phyloP scores from a whole-genome alignment of 2,113 vertebrate species.

The Mirounga angustirostris region DNA sequence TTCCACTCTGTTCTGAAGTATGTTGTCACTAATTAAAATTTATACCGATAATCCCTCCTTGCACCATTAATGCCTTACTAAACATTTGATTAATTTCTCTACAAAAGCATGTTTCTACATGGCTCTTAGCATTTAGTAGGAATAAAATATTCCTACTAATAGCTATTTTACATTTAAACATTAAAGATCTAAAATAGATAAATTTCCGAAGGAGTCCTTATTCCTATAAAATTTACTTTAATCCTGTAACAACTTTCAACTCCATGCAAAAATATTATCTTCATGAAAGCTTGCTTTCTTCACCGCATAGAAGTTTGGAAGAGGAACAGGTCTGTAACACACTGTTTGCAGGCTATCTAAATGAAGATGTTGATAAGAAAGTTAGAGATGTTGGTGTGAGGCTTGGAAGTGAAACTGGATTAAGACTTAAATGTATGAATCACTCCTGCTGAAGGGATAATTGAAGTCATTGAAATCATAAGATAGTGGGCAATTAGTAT shows the following conservation, averaged over 20 bases:
- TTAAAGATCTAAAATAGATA: not conserved
- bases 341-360: not conserved
- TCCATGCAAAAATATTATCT: not conserved
- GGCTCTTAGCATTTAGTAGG: slow-evolving; percentile 11
- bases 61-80: slow-evolving; percentile 37
- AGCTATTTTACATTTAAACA: not conserved
- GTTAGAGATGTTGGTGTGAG: not conserved
- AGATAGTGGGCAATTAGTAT: not conserved
- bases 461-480: not conserved
- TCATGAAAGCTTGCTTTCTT: slow-evolving; percentile 11
- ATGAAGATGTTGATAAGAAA: not conserved
- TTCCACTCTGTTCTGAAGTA: not conserved
- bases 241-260: not conserved
- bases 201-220: not conserved
- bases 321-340: not conserved
- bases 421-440: not conserved
- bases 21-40: slow-evolving; percentile 58
- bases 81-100: slow-evolving; percentile 53
- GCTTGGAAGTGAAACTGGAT: not conserved
- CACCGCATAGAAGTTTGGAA: not conserved
- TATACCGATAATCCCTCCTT: not conserved
- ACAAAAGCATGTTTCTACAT: not conserved
- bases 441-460: not conserved
- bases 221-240: slow-evolving; percentile 37
- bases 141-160: slow-evolving; percentile 46